phyloP scores from a whole-genome alignment of 2,113 vertebrate genomes.

The Morone chrysops region DNA sequence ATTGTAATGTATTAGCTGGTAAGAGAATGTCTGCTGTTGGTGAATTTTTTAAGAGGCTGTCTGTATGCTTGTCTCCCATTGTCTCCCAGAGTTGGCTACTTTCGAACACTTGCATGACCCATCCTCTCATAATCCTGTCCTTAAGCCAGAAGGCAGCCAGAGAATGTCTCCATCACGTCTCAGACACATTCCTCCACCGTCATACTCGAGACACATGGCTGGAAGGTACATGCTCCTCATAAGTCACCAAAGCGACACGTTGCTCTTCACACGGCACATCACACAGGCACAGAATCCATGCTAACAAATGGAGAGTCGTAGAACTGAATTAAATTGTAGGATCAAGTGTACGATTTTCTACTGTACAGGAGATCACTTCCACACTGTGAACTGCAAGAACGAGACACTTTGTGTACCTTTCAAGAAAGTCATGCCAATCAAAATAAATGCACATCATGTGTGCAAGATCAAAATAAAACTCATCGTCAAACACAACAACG shows the following conservation, averaged over 20 bases:
- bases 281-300: slow-evolving; percentile 42
- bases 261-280: slow-evolving; percentile 29
- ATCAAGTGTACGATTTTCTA: neutral
- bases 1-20: neutral
- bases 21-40: slow-evolving; percentile 1
- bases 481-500: slow-evolving; percentile 31
- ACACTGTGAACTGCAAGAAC: slow-evolving; percentile 5
- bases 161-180: slow-evolving; percentile 19
- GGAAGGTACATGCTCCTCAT: slow-evolving; percentile 41
- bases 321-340: neutral
- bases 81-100: slow-evolving; percentile 2
- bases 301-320: slow-evolving; percentile 11
- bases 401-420: slow-evolving; percentile 19
- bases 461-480: slow-evolving; percentile 22
- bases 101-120: slow-evolving; percentile 5
- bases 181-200: neutral
- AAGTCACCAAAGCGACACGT: slow-evolving; percentile 37
- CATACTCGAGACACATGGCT: slow-evolving; percentile 21
- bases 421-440: slow-evolving; percentile 8
- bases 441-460: slow-evolving; percentile 21
- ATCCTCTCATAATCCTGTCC: slow-evolving; percentile 26
- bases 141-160: slow-evolving; percentile 22
- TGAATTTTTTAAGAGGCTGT: neutral
- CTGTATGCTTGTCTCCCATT: neutral
- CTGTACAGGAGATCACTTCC: slow-evolving; percentile 7